These are phyloP conservation scores for Phodopus roborovskii DNA, from an alignment of 2,113 vertebrate species.

Conservation along the genomic window DNA sequence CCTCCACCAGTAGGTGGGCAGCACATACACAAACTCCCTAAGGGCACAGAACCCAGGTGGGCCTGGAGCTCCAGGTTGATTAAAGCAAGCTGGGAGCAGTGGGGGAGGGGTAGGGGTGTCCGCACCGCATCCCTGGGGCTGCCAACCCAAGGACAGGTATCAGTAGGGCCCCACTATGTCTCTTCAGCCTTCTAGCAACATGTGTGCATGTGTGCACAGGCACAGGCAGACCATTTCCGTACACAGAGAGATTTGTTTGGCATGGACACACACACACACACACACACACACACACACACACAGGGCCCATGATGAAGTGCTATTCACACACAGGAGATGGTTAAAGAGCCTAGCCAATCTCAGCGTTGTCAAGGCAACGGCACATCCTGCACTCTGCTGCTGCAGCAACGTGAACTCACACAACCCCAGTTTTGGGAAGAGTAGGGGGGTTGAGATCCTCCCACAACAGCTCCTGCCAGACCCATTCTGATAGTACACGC, in stretches of 20 bases:
- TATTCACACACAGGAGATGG: neutral
- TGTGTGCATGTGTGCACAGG: neutral
- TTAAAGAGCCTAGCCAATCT: neutral
- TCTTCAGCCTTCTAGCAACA: neutral
- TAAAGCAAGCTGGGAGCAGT: neutral
- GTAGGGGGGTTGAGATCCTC: neutral
- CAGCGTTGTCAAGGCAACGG: neutral
- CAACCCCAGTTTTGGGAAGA: neutral
- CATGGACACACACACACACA: neutral
- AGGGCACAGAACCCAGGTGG: neutral
- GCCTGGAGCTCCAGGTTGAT: fast-evolving
- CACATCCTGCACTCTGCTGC: neutral
- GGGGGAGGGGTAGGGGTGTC: fast-evolving
- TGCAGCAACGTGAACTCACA: neutral
- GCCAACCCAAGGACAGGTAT: neutral
- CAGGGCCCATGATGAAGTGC: neutral
- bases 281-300: neutral
- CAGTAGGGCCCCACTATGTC: neutral
- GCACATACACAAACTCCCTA: too few relatives aligned
- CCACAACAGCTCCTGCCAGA: neutral
- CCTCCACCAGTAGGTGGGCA: neutral
- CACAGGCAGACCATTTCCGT: neutral
- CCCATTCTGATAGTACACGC: neutral
- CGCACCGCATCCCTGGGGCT: too few relatives aligned
- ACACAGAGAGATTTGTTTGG: neutral